These are phyloP conservation scores for Pogoniulus pusillus DNA, from an alignment of 2,797 vertebrate genomes.

Conservation along the genomic window DNA sequence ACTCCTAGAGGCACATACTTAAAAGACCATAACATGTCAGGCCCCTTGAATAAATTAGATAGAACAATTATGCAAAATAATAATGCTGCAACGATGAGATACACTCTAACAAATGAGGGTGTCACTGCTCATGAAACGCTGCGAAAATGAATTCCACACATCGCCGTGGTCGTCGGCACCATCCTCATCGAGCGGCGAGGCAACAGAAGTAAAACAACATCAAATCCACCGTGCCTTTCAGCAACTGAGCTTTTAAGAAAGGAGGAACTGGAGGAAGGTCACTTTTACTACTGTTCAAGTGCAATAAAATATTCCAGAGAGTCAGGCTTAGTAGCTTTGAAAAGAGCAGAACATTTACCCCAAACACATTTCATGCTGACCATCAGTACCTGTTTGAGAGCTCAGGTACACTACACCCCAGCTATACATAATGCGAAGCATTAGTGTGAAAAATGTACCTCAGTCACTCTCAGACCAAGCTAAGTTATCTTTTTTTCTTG, in stretches of 20 bases:
- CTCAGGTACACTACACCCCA: background rate
- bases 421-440: background rate
- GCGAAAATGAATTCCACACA: constrained; percentile 51
- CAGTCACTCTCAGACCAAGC: background rate
- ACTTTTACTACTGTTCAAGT: background rate
- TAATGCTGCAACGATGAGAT: constrained; percentile 47
- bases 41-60: constrained; percentile 61
- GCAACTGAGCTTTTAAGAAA: background rate
- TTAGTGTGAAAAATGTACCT: background rate
- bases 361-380: background rate
- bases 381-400: background rate
- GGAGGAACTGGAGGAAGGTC: background rate
- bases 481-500: background rate
- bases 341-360: background rate
- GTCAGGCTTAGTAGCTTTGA: background rate
- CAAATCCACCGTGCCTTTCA: constrained; percentile 3
- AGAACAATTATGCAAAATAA: constrained; percentile 62
- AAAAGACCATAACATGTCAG: constrained; percentile 64
- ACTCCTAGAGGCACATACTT: constrained; percentile 64
- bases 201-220: constrained; percentile 15
- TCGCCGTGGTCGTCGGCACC: constrained; percentile 42
- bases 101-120: constrained; percentile 40
- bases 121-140: constrained; percentile 11
- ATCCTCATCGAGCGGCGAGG: constrained; percentile 24
- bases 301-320: background rate